Base-by-base conservation (phyloP, 2,888 invertebrate species). In the Heliconius charithonia region DNA sequence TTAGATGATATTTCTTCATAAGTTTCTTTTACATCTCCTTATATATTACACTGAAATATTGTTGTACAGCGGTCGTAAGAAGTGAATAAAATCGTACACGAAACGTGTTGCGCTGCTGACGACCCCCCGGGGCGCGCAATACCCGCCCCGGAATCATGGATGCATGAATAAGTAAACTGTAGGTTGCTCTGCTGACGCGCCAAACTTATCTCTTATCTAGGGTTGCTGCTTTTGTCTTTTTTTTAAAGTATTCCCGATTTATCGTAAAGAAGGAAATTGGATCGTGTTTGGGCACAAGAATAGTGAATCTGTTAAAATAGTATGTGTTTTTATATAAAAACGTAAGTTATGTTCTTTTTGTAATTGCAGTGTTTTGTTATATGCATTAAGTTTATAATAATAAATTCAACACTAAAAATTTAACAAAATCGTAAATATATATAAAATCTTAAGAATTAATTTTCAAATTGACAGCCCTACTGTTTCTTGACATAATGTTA, bases 151-250 rank as follows among this genome's bases (percentile, higher is more conserved):
- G 75, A 78, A 77, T 81, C 75, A 75, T 76, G 56, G 77, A 37
- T 59, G 78, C 59, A 80, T 80, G 74, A 81, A 81, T 81, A 79
- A 81, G 70, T 76, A 70, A 76, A 45, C 70, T 27, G 70, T 76
- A 75, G 76, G 66, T 69, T 66, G 75, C 63, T 29, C 69, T 69
- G 74, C 75, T 70, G 75, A 63, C 66, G 78, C 78, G 56, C 25
- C 56, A 76, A 69, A 56, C 51, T 65, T 72, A 51, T 72, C 59
- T 72, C 32, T 72, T 72, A 72, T 56, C 63, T 63, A 71, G 45
- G 65, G 71, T 25, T 63, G 56, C 7, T 12, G 0, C n/a, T 19
- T 72, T 59, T 32, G 13, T 3, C 7, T 32, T 7, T n/a, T 32
- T 37, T 29, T 29, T 29, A 2, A n/a, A 71, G 9, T 56, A n/a